These are phyloP conservation scores for Drosophila erecta DNA, from an alignment of 1,140 invertebrate species.

Conservation along the genomic window DNA sequence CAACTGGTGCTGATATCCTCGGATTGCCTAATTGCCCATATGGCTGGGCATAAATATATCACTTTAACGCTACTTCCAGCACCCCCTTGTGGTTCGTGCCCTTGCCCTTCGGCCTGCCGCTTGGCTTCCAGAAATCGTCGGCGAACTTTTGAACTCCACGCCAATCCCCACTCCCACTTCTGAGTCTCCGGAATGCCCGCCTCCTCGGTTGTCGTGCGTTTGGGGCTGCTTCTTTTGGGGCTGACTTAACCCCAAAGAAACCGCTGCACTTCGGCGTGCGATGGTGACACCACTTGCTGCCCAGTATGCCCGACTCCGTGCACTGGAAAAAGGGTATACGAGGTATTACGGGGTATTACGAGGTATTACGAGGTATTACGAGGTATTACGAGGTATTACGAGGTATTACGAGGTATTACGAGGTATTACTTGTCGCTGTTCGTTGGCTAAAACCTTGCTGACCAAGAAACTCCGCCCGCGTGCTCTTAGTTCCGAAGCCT, in stretches of 20 bases:
- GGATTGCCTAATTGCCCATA: constrained; percentile 67
- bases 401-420: too few relatives aligned
- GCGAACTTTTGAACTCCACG: constrained; percentile 48
- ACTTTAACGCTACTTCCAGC: constrained; percentile 36
- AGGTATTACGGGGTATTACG: too few relatives aligned
- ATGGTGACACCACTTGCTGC: constrained; percentile 78
- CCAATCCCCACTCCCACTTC: constrained; percentile 3
- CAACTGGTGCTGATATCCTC: constrained; percentile 15
- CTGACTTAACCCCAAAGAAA: constrained; percentile 58
- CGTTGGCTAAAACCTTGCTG: too few relatives aligned
- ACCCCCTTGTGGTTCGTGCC: constrained; percentile 10
- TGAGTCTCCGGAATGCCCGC: not conserved
- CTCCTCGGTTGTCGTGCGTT: constrained; percentile 26
- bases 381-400: too few relatives aligned
- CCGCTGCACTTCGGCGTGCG: constrained; percentile 80
- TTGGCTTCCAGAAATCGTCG: constrained; percentile 17
- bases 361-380: too few relatives aligned
- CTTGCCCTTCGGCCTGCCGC: constrained; percentile 21
- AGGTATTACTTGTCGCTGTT: too few relatives aligned
- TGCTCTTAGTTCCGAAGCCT: too few relatives aligned
- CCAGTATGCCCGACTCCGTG: constrained; percentile 12
- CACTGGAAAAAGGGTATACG: not conserved
- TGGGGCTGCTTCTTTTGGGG: constrained; percentile 20
- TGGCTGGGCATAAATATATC: constrained; percentile 53
- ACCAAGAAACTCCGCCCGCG: too few relatives aligned